A percentile compares a stretch with the other conserved stretches of the same genome.
Evolutionary conservation across 2,888 invertebrate genomes (phyloP).

Genomic region (Machimus atricapillus): DNA sequence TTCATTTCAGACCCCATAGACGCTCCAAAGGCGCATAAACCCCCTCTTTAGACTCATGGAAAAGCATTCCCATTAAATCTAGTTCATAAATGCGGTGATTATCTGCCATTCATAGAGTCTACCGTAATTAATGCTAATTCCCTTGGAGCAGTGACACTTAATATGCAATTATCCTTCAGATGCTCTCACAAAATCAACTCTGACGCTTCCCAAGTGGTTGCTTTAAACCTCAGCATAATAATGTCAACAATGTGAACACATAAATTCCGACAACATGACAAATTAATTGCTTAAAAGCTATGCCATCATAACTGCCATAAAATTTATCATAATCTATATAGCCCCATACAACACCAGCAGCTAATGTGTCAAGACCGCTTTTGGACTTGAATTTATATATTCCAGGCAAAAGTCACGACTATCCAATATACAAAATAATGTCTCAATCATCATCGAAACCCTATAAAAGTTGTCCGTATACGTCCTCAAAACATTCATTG

Average conservation of each 20-base stretch:
- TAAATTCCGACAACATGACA: background rate
- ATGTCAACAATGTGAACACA: background rate
- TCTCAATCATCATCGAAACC: background rate
- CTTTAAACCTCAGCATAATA: background rate
- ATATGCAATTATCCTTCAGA: constrained; percentile 5
- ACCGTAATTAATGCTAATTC: background rate
- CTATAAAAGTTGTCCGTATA: background rate
- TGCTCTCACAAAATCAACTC: background rate
- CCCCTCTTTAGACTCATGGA: background rate
- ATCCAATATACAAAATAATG: background rate
- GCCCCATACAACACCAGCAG: background rate
- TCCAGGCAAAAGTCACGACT: background rate
- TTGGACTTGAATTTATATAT: background rate
- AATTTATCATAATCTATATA: background rate
- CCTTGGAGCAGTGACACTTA: background rate
- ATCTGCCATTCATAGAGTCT: background rate
- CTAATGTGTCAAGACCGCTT: background rate
- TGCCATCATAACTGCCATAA: background rate
- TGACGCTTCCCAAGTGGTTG: background rate
- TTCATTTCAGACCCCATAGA: background rate
- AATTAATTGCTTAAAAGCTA: background rate
- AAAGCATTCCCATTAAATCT: background rate
- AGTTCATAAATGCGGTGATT: background rate
- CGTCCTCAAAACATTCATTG: constrained; percentile 27
- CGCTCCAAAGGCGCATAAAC: background rate